Base-by-base conservation (phyloP, 2,888 invertebrate species). In the Patella pellucida region DNA sequence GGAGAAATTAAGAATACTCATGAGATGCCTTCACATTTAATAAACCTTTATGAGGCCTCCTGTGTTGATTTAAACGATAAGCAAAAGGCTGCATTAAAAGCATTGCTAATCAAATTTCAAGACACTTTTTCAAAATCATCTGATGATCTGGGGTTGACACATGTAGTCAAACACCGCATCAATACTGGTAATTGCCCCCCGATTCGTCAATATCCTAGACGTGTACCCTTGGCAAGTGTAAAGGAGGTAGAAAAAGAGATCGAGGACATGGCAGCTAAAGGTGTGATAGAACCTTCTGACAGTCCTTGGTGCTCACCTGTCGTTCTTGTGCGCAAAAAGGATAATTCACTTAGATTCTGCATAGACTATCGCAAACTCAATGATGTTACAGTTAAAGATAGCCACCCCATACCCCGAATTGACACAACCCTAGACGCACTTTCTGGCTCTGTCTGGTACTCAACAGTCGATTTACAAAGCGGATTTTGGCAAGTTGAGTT, bases 241-340 rank as follows among this genome's bases (percentile, higher is more conserved):
- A 52, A 78, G 51, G 69, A 68, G n/a, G 78, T 74, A 69, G 54
- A 75, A 67, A 67, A 72, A 7, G 76, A 81, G 72, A 68, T 82
- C 14, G n/a, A 72, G n/a, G 72, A 79, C 54, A 81, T 82, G 78
- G 67, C 82, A 16, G 52, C 71, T 7, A 19, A 27, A 16, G 78
- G 78, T 23, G 74, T 82, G 11, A 82, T 83, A 23, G 78, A 82
- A 31, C 78, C 76, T n/a, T 77, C 78, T 15, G 62, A 69, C 11
- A 78, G 76, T 72, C 72, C 80, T 16, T 82, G 81, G 82, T 31
- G 72, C 56, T 74, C 74, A 4, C 78, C 79, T 0, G 74, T 81
- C 14, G 82, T 82, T 19, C 54, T 54, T 16, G 16, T 15, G 7
- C 15, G n/a, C 15, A 15, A n/a, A 16, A 54, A 54, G n/a, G n/a